Evolutionary conservation across 2,113 vertebrate genomes (phyloP).

Genomic region (Mastomys natalensis): DNA sequence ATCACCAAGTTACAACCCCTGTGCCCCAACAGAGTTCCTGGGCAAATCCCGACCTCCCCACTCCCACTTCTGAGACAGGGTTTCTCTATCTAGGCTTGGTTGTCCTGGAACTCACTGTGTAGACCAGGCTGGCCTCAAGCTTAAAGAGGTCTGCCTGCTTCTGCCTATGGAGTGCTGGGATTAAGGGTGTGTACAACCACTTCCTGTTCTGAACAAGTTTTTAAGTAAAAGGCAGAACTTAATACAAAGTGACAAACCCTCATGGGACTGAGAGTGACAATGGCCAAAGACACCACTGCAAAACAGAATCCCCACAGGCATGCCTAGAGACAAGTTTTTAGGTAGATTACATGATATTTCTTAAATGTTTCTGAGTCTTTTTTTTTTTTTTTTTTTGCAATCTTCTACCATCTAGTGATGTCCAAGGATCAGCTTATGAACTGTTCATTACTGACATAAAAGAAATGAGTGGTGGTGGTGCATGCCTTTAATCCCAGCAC

Average conservation of each 20-base stretch:
- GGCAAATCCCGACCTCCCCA: too few relatives aligned
- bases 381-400: slow-evolving; percentile 9
- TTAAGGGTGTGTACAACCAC: not conserved
- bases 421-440: not conserved
- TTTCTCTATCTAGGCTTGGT: not conserved
- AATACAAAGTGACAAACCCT: not conserved
- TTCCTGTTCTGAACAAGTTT: not conserved
- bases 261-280: not conserved
- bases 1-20: not conserved
- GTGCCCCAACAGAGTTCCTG: too few relatives aligned
- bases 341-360: not conserved
- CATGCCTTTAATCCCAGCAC: too few relatives aligned
- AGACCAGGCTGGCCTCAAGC: not conserved
- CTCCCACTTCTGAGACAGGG: not conserved
- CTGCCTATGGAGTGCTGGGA: not conserved
- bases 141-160: not conserved
- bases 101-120: not conserved
- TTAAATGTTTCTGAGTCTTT: slow-evolving; percentile 27
- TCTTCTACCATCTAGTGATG: not conserved
- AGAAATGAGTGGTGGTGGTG: not conserved
- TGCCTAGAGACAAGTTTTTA: not conserved
- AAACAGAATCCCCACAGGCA: not conserved
- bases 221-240: not conserved
- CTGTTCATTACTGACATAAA: slow-evolving; percentile 20
- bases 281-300: not conserved